Evolutionary conservation across 2,797 vertebrate genomes (phyloP).

Genomic region (Parambassis ranga): DNA sequence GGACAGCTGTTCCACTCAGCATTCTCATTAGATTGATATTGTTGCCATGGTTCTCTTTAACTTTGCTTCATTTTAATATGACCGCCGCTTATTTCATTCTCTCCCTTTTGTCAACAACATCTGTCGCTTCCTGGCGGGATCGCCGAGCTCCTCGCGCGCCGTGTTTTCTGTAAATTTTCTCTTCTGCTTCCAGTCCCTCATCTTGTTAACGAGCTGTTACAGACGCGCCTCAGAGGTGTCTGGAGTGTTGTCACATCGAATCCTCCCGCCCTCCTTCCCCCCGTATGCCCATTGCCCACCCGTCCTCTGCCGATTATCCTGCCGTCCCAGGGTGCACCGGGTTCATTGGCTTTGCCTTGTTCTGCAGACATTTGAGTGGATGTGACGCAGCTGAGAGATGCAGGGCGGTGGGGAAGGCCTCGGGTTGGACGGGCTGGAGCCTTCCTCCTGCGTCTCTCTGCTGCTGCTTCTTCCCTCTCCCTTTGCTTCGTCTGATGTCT

Average conservation of each 20-base stretch:
- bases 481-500: constrained; percentile 19
- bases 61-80: constrained; percentile 59
- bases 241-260: constrained; percentile 26
- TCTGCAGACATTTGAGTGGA: constrained; percentile 37
- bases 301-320: constrained; percentile 16
- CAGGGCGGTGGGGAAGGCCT: neutral
- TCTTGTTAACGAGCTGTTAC: constrained; percentile 56
- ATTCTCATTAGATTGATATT: constrained; percentile 73
- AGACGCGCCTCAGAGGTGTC: constrained; percentile 17
- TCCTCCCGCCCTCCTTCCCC: neutral
- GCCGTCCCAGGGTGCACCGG: constrained; percentile 10
- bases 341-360: constrained; percentile 34
- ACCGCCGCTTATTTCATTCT: constrained; percentile 45
- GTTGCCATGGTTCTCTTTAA: constrained; percentile 61
- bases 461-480: neutral
- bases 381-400: constrained; percentile 25
- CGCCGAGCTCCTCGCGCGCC: neutral
- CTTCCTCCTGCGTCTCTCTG: constrained; percentile 6
- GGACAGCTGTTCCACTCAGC: constrained; percentile 75
- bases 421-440: too few relatives aligned
- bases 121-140: constrained; percentile 52
- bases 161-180: constrained; percentile 33
- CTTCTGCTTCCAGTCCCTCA: constrained; percentile 13
- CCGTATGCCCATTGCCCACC: too few relatives aligned
- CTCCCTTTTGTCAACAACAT: constrained; percentile 73